Percentiles rank a stretch among this genome's conserved stretches.
Conservation (phyloP, 2,888 invertebrate species). For the Xestoiulus laeticollis region DNA sequence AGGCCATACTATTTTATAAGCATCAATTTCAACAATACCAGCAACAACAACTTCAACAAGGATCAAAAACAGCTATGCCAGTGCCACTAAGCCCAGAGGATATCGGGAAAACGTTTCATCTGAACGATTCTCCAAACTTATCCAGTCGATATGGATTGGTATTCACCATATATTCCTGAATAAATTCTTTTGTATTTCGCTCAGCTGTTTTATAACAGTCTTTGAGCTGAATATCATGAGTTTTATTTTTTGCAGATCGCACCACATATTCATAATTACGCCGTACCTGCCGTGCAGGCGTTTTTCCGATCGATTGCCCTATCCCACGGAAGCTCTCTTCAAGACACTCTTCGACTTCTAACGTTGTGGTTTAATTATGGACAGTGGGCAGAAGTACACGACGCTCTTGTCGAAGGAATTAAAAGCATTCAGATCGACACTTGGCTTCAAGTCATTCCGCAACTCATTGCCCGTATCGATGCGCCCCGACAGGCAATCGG, state of each 20-base stretch:
- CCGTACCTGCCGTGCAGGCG: slow-evolving; percentile 93
- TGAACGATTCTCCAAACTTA: slow-evolving; percentile 46
- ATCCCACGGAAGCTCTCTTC: slow-evolving; percentile 86
- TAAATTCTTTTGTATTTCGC: not conserved
- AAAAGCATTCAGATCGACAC: slow-evolving; percentile 95
- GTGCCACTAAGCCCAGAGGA: slow-evolving; percentile 34
- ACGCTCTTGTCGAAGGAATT: slow-evolving; percentile 91
- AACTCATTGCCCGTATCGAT: slow-evolving; percentile 97
- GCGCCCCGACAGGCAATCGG: slow-evolving; percentile 88
- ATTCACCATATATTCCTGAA: not conserved
- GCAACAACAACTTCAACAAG: slow-evolving; percentile 46
- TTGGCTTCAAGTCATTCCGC: slow-evolving; percentile 99
- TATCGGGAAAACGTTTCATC: slow-evolving; percentile 46
- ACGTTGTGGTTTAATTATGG: slow-evolving; percentile 99
- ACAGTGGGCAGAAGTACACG: slow-evolving; percentile 90
- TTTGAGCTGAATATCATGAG: not conserved
- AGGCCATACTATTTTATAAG: slow-evolving; percentile 81
- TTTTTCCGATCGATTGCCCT: slow-evolving; percentile 95
- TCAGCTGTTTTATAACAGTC: not conserved
- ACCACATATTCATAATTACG: slow-evolving; percentile 70
- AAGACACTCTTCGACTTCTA: slow-evolving; percentile 93
- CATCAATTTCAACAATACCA: slow-evolving; percentile 58
- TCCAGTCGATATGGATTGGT: slow-evolving; percentile 45
- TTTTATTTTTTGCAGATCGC: slow-evolving; percentile 47
- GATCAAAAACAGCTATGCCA: not conserved